Percentiles rank a stretch among this genome's conserved stretches.
These are phyloP conservation scores for Notospermus geniculatus DNA, from an alignment of 1,140 invertebrate species.

Conservation along the genomic window DNA sequence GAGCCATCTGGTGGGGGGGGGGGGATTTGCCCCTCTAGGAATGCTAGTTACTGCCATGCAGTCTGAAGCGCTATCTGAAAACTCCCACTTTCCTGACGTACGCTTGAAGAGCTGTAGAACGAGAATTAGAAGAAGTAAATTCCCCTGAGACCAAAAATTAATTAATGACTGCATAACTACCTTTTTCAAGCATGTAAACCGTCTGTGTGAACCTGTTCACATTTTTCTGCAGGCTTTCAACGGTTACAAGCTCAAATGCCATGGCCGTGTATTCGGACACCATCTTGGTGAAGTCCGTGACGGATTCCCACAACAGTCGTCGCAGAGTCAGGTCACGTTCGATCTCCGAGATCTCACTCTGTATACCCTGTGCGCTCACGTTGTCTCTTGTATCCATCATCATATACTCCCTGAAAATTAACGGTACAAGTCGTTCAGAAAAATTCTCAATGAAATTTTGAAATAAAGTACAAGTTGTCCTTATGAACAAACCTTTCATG, in stretches of 20 bases:
- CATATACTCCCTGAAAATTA: conserved; percentile 42
- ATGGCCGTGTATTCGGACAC: conserved; percentile 48
- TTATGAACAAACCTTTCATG: no score
- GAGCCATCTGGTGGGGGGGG: no score
- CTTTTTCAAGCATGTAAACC: conserved; percentile 55
- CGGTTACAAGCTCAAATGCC: conserved; percentile 50
- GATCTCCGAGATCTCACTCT: conserved; percentile 50
- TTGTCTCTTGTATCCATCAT: conserved; percentile 39
- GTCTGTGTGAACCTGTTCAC: conserved; percentile 55
- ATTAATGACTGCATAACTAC: conserved; percentile 20
- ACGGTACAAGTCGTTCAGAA: no score
- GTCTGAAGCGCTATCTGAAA: no score
- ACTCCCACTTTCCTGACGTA: no score
- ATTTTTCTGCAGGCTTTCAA: conserved; percentile 52
- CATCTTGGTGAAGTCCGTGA: conserved; percentile 49
- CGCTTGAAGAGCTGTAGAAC: no score
- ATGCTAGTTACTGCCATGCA: no score
- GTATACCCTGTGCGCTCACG: conserved; percentile 45
- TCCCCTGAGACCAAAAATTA: neutral
- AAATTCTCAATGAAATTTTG: no score
- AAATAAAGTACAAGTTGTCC: no score
- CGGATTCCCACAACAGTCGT: conserved; percentile 51
- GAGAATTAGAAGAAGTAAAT: no score
- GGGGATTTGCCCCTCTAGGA: no score
- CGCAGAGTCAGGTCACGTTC: conserved; percentile 52